Conservation (phyloP, 2,113 vertebrate genomes). For the Tupaia tana region DNA sequence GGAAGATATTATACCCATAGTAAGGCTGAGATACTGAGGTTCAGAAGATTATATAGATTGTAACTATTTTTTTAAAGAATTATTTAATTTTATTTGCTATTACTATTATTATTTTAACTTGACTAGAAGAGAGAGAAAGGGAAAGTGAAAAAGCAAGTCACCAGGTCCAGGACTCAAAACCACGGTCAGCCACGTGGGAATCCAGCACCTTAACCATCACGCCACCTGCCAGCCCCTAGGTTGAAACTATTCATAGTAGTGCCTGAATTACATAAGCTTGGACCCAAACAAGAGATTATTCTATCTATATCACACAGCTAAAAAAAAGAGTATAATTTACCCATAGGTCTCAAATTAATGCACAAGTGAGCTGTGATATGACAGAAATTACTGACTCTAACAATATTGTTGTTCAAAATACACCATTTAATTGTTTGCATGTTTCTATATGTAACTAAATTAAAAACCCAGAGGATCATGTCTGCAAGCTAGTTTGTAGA, state of each 20-base stretch:
- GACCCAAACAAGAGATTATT: constrained; percentile 5
- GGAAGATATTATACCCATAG: background rate
- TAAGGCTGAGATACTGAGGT: background rate
- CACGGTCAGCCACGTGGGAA: too few species aligned
- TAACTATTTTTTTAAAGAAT: background rate
- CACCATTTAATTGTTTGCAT: background rate
- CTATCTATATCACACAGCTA: background rate
- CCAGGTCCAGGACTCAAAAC: too few species aligned
- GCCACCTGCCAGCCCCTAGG: too few species aligned
- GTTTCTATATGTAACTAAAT: background rate
- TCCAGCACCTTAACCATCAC: too few species aligned
- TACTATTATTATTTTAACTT: too few species aligned
- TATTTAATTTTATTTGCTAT: too few species aligned
- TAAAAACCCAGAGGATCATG: background rate
- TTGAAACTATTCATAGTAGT: background rate
- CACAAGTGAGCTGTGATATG: background rate
- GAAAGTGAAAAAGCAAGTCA: too few species aligned
- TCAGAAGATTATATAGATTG: background rate
- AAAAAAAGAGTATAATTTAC: background rate
- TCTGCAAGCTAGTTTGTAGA: background rate
- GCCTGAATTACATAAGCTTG: background rate
- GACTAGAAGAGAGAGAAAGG: too few species aligned
- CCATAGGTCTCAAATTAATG: background rate
- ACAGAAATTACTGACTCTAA: background rate
- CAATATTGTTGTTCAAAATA: constrained; percentile 40